Base-by-base conservation (phyloP, 2,888 invertebrate species). In the Zaprionus obscuricornis region DNA sequence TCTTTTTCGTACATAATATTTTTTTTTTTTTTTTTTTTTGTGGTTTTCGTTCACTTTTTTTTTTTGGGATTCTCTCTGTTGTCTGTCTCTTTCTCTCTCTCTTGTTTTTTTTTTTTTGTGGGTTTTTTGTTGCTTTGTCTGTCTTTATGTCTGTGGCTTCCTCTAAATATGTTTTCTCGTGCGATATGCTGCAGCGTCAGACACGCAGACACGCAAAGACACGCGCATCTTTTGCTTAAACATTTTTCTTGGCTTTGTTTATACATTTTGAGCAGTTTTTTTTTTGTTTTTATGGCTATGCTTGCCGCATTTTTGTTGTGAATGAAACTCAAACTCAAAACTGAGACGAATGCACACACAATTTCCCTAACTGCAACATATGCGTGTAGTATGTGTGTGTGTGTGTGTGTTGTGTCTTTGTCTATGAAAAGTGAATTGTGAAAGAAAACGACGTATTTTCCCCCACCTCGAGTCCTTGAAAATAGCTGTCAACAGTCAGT, bases 271-370 rank as follows among this genome's bases (percentile, higher is more conserved):
- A 64, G 50, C 42, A 76, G n/a, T n/a, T n/a, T n/a, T n/a, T n/a
- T n/a, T n/a, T n/a, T n/a, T n/a, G n/a, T n/a, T 83, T 83, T 83
- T 69, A 83, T 83, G 76, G 82, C 50, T 58, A 60, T 49, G 42
- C 34, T 22, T 62, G 63, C 58, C n/a, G n/a, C n/a, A n/a, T n/a
- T n/a, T n/a, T n/a, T n/a, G n/a, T n/a, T n/a, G n/a, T n/a, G n/a
- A n/a, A n/a, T n/a, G 17, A 42, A 65, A 40, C 40, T 60, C 24
- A 18, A 34, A 50, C 20, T 36, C 14, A 34, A 43, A 8, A 24
- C 18, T n/a, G 5, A 42, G 18, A 2, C 13, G 2, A 24, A 14
- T 2, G 17, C 16, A 16, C 18, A 2, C 7, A 43, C 13, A 26
- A 47, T 46, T 66, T 58, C 71, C 71, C 66, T 47, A 66, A 58